Conservation (phyloP, 2,113 vertebrate genomes). For the Chaetura pelagica region DNA sequence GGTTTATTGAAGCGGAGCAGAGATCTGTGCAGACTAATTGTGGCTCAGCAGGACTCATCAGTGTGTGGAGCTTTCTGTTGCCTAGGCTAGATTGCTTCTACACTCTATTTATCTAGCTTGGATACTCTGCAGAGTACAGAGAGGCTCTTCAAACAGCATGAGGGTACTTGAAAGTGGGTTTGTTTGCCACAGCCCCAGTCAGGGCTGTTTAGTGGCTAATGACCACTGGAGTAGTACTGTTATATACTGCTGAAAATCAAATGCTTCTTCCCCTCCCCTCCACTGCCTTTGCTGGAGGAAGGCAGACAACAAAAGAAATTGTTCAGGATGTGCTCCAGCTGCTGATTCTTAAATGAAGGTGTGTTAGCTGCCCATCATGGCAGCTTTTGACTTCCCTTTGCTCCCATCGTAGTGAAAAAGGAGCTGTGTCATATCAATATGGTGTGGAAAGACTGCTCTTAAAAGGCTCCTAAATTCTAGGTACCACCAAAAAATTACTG, state of each 20-base stretch:
- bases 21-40: background rate
- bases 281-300: background rate
- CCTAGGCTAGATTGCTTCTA: slow-evolving; percentile 25
- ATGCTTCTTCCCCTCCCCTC: background rate
- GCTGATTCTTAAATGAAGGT: background rate
- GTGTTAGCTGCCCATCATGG: background rate
- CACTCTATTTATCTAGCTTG: background rate
- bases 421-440: background rate
- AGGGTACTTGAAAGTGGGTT: background rate
- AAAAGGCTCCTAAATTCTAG: slow-evolving; percentile 44
- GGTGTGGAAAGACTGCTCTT: background rate
- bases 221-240: background rate
- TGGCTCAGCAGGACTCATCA: background rate
- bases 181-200: background rate
- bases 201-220: background rate
- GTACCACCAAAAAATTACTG: slow-evolving; percentile 20
- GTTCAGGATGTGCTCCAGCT: background rate
- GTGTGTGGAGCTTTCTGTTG: slow-evolving; percentile 8
- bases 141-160: background rate
- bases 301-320: background rate
- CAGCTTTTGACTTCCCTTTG: background rate
- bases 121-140: background rate
- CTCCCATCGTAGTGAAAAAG: background rate
- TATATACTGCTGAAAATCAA: background rate
- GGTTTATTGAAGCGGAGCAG: background rate